Evolutionary conservation across 1,140 invertebrate genomes (phyloP).

Genomic region (Manduca sexta): DNA sequence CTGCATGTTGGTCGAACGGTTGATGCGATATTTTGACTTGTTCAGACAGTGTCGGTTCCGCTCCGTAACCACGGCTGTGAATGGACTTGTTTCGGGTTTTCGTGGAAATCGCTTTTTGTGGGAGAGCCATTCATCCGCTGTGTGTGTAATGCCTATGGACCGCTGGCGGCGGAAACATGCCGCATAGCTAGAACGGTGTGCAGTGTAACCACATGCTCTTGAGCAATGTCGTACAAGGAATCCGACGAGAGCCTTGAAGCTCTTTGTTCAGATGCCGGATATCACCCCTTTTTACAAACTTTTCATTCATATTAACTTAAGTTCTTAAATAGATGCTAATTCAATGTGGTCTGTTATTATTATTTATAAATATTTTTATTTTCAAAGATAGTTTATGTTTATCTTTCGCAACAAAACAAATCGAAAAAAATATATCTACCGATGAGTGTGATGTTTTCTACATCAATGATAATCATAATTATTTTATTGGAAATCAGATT

Average conservation of each 20-base stretch:
- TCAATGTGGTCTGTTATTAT: slow-evolving; percentile 30
- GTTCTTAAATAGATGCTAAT: slow-evolving; percentile 8
- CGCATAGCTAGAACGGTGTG: slow-evolving; percentile 28
- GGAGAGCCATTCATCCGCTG: slow-evolving; percentile 1
- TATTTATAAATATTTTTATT: no score
- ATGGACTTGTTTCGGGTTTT: slow-evolving; percentile 44
- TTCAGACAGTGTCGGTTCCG: slow-evolving; percentile 29
- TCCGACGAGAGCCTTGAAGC: slow-evolving; percentile 34
- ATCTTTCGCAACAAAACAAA: no score
- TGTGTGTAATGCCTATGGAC: background rate
- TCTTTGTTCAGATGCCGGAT: slow-evolving; percentile 28
- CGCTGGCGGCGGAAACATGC: slow-evolving; percentile 34
- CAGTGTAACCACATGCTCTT: slow-evolving; percentile 38
- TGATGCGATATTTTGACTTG: no score
- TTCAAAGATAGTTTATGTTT: no score
- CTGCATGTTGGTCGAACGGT: no score
- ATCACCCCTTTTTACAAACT: slow-evolving; percentile 22
- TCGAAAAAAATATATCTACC: no score
- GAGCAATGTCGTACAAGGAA: slow-evolving; percentile 31
- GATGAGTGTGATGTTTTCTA: no score
- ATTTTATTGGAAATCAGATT: background rate
- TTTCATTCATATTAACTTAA: slow-evolving; percentile 16
- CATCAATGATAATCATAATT: slow-evolving; percentile 9
- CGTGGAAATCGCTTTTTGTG: slow-evolving; percentile 26
- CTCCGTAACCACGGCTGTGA: slow-evolving; percentile 33